These are phyloP conservation scores for Tiphia femorata DNA, from an alignment of 2,888 invertebrate species.

Conservation along the genomic window DNA sequence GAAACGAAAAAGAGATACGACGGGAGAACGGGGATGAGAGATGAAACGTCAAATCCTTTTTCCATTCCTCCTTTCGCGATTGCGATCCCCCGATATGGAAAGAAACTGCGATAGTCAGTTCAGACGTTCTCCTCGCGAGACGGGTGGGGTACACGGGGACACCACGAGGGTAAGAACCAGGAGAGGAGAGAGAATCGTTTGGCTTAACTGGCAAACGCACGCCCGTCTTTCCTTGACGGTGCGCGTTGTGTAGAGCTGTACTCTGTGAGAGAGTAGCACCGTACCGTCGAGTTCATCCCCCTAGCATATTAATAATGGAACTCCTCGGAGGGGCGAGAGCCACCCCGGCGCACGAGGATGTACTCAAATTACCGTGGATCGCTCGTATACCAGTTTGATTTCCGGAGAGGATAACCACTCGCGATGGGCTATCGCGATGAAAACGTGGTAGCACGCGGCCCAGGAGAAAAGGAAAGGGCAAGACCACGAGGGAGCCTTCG, in stretches of 20 bases:
- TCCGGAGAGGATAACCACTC: slow-evolving; percentile 13
- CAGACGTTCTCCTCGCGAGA: too few relatives aligned
- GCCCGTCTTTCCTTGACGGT: too few relatives aligned
- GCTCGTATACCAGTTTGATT: slow-evolving; percentile 2
- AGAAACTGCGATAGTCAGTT: too few relatives aligned
- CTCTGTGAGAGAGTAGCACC: too few relatives aligned
- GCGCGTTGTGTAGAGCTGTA: too few relatives aligned
- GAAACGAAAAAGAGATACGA: neutral
- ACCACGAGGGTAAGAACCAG: too few relatives aligned
- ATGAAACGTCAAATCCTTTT: neutral
- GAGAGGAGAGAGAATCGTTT: too few relatives aligned
- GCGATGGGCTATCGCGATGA: neutral
- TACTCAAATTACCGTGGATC: slow-evolving; percentile 35
- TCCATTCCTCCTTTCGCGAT: neutral
- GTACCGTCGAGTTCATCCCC: slow-evolving; percentile 29
- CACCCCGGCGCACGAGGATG: slow-evolving; percentile 14
- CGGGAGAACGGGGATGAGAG: neutral
- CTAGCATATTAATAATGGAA: slow-evolving; percentile 54
- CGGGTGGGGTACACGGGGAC: too few relatives aligned
- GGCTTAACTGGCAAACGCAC: too few relatives aligned
- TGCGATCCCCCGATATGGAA: too few relatives aligned
- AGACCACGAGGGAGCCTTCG: too few relatives aligned
- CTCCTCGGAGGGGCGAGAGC: slow-evolving; percentile 36
- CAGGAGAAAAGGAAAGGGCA: neutral
- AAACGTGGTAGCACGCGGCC: neutral